Evolutionary conservation across 2,113 vertebrate species (phyloP), one percentile per base, ranked within the genome.

Genomic region (Pterocles burchelli): DNA sequence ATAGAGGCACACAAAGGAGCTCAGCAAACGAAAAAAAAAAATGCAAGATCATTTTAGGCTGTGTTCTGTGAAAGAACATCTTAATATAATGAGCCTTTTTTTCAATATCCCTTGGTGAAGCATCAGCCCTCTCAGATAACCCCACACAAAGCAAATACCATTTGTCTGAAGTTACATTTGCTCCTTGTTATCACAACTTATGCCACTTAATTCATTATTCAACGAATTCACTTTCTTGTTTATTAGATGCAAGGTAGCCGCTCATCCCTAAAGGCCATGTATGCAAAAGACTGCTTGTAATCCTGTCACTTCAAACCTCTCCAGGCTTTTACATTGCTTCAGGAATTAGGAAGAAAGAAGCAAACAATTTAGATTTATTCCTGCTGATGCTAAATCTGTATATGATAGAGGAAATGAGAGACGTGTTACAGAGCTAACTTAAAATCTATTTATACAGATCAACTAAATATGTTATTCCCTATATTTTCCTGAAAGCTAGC

Each of bases 221-320:
- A 98, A 98, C 75, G 95, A 98, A 98, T 98, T 98, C 97, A 97
- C 98, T 98, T 98, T 98, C 96, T 98, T 98, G 97, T 98, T 98
- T 98, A 98, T 98, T 98, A 98, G 97, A 98, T 98, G 98, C 98
- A 98, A 97, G 97, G 97, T 98, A 98, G 97, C 97, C 85, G 85
- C 95, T 98, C 97, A 98, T 98, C 98, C 98, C 98, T 97, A 96
- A 98, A 98, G 98, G 98, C 98, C 97, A 96, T 97, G 97, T 98
- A 98, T 98, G 98, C 98, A 98, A 98, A 98, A 98, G 97, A 98
- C 97, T 98, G 96, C 98, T 98, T 98, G 98, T 98, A 98, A 98
- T 98, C 97, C 98, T 98, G 98, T 98, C 98, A 98, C 97, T 98
- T 98, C 97, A 98, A 98, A 98, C 97, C 97, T 98, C 97, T 97